Evolutionary conservation across 2,888 invertebrate genomes (phyloP).

Genomic region (Conistra vaccinii): DNA sequence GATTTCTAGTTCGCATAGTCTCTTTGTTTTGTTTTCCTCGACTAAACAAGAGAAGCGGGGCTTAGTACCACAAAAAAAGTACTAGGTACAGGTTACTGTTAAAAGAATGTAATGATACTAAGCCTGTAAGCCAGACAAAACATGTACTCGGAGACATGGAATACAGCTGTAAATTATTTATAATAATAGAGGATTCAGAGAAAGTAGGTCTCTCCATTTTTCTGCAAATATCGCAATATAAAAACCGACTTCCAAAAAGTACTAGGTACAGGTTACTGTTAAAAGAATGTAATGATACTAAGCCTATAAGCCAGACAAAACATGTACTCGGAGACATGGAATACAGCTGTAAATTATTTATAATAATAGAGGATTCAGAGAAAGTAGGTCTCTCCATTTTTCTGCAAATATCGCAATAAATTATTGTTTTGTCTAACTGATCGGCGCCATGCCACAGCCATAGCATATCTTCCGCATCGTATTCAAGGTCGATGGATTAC

Average conservation of each 20-base stretch:
- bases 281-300: not conserved
- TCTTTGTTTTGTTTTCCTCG: not conserved
- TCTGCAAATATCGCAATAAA: not conserved
- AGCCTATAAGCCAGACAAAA: not conserved
- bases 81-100: not conserved
- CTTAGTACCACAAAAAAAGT: not conserved
- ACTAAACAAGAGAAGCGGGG: not conserved
- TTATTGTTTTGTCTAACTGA: conserved; percentile 5
- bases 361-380: not conserved
- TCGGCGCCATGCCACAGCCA: not conserved
- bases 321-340: not conserved
- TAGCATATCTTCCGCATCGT: conserved; percentile 1
- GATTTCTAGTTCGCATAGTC: not conserved
- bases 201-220: not conserved
- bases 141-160: too few relatives aligned
- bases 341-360: not conserved
- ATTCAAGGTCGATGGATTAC: conserved; percentile 1
- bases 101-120: not conserved
- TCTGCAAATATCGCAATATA: not conserved
- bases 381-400: not conserved
- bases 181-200: not conserved
- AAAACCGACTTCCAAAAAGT: too few relatives aligned
- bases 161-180: too few relatives aligned
- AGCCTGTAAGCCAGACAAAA: too few relatives aligned
- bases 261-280: not conserved